Evolutionary conservation across 2,888 invertebrate species (phyloP), one percentile per base, ranked within the genome.

Genomic region (Coleophora flavipennella): DNA sequence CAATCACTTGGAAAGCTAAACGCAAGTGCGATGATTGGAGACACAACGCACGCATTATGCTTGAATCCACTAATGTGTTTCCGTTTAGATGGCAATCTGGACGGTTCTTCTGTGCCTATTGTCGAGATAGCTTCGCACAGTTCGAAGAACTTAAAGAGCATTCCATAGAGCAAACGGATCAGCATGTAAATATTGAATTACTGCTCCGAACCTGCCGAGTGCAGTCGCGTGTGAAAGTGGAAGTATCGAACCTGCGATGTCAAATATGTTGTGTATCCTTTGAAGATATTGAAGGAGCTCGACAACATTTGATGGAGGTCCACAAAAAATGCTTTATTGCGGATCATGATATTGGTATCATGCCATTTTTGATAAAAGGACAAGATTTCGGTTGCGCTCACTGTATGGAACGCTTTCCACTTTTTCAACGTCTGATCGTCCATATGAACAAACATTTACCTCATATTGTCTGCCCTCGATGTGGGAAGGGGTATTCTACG

Each of bases 71-170:
- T 27, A 83, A 77, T 57, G 67, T 60, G 20, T 69, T 70, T 43
- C 83, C 83, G 1, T 84, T 84, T 55, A 64, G 79, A 45, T 80
- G 77, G 77, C 67, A 64, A 31, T 59, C 75, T 8, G 80, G 81
- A 0, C 48, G 62, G 2, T 84, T 78, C 46, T 59, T 60, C 27
- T 84, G 83, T 45, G 75, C 68, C 1, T 72, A 59, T 48, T 84
- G 83, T 42, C 53, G 73, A 0, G 53, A 57, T 28, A 57, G 65
- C 0, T 81, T 73, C 37, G 73, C 67, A 1, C 73, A 80, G 45
- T 70, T 80, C 39, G 56, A 48, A 25, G 62, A 59, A 3, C 47
- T 83, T n/a, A 64, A 60, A 37, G 54, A 52, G 1, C 83, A 83
- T 42, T 44, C 53, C 1, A 28, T 49, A 7, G 62, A 66, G 13